These are phyloP conservation scores for Sericinus montela DNA, from an alignment of 2,888 invertebrate genomes.

Conservation along the genomic window DNA sequence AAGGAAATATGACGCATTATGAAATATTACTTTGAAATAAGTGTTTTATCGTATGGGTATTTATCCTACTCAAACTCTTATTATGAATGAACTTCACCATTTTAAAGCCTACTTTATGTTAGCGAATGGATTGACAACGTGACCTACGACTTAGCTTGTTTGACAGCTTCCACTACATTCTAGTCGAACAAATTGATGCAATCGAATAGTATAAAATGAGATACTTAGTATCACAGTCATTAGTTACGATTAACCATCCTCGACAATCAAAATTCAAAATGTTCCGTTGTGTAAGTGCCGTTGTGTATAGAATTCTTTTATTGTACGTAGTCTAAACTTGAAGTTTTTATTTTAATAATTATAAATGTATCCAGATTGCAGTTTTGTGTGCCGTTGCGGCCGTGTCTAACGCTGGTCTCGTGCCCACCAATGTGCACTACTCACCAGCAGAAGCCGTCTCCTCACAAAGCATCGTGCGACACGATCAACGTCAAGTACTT, in stretches of 20 bases:
- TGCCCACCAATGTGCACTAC: slow-evolving; percentile 51
- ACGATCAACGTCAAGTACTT: slow-evolving; percentile 42
- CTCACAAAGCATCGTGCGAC: slow-evolving; percentile 51
- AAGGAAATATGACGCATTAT: too few relatives aligned
- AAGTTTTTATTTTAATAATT: background rate
- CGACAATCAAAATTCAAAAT: background rate
- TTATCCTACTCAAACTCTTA: too few relatives aligned
- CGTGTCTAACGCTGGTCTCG: slow-evolving; percentile 36
- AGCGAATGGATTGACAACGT: background rate
- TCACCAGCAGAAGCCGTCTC: slow-evolving; percentile 47
- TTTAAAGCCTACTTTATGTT: too few relatives aligned
- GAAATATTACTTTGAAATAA: too few relatives aligned
- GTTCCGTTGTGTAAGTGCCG: background rate
- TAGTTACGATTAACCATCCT: background rate
- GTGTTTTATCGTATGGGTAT: too few relatives aligned
- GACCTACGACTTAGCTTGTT: slow-evolving; percentile 22
- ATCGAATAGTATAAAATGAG: background rate
- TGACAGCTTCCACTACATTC: slow-evolving; percentile 30
- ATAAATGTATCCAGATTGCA: slow-evolving; percentile 27
- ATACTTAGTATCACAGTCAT: background rate
- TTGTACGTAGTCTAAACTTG: too few relatives aligned
- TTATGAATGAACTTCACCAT: too few relatives aligned
- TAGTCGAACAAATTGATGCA: background rate
- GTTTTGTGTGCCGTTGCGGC: slow-evolving; percentile 37
- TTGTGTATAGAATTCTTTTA: too few relatives aligned